Percentiles rank a stretch among this genome's conserved stretches.
Conservation (phyloP, 1,140 invertebrate species). For the Ylistrum balloti region DNA sequence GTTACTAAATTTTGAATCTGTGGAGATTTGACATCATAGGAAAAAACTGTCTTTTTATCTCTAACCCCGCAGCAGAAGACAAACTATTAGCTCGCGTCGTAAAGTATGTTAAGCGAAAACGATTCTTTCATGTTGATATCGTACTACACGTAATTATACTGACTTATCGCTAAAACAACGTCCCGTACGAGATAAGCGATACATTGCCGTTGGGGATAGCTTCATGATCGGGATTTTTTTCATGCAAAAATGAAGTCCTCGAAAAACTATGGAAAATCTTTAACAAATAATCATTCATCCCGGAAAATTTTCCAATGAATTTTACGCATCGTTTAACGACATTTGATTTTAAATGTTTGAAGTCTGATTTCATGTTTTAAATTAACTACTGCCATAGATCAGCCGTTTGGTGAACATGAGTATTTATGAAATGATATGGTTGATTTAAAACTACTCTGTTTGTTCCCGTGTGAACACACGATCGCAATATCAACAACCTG, state of each 20-base stretch:
- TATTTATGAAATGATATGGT: conserved; percentile 25
- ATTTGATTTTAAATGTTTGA: conserved; percentile 40
- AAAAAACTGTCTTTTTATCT: conserved; percentile 40
- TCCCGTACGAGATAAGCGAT: neutral
- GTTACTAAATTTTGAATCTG: conserved; percentile 40
- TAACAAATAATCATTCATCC: conserved; percentile 13
- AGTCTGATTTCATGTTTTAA: conserved; percentile 30
- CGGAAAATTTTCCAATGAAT: conserved; percentile 31
- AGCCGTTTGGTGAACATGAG: neutral
- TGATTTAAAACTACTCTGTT: conserved; percentile 6
- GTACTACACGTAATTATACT: conserved; percentile 22
- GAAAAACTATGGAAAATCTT: conserved; percentile 12
- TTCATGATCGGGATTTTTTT: conserved; percentile 3
- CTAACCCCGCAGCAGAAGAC: conserved; percentile 36
- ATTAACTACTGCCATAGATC: conserved; percentile 12
- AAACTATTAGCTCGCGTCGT: conserved; percentile 16
- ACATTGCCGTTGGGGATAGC: conserved; percentile 9
- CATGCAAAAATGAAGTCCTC: conserved; percentile 3
- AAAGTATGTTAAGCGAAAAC: conserved; percentile 34
- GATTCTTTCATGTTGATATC: conserved; percentile 35
- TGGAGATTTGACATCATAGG: conserved; percentile 27
- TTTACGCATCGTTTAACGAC: conserved; percentile 14
- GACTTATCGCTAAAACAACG: conserved; percentile 33
- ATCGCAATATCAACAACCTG: conserved; percentile 34
- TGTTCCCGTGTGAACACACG: neutral